Evolutionary conservation across 2,797 vertebrate species (phyloP).

Genomic region (Netta rufina): DNA sequence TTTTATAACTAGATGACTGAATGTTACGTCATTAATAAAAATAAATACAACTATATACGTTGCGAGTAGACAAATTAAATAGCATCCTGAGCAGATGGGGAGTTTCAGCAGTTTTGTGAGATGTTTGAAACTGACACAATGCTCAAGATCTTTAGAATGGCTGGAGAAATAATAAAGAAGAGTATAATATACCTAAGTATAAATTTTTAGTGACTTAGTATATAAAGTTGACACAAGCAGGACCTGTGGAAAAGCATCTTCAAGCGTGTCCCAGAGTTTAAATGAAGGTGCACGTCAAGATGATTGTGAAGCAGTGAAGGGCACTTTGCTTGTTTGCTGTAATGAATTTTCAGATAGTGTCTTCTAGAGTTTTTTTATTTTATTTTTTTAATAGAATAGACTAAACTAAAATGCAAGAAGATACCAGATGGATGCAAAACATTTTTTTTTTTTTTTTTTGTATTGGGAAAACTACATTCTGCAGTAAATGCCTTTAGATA

Average conservation of each 20-base stretch:
- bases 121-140: not conserved
- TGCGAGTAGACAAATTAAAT: not conserved
- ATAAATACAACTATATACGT: not conserved
- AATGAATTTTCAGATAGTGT: not conserved
- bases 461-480: not conserved
- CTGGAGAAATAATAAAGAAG: not conserved
- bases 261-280: not conserved
- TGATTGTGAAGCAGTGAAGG: not conserved
- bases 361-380: not conserved
- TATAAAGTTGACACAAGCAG: not conserved
- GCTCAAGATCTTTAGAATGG: not conserved
- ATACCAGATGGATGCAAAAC: not conserved
- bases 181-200: not conserved
- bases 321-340: not conserved
- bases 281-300: not conserved
- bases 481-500: not conserved
- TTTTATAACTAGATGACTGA: not conserved
- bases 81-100: not conserved
- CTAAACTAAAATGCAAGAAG: not conserved
- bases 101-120: not conserved
- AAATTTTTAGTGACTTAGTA: not conserved
- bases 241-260: not conserved
- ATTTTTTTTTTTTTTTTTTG: not conserved
- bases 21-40: not conserved
- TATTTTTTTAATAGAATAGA: not conserved